Base-by-base conservation (phyloP, 2,888 invertebrate genomes). In the Anorthoa munda region DNA sequence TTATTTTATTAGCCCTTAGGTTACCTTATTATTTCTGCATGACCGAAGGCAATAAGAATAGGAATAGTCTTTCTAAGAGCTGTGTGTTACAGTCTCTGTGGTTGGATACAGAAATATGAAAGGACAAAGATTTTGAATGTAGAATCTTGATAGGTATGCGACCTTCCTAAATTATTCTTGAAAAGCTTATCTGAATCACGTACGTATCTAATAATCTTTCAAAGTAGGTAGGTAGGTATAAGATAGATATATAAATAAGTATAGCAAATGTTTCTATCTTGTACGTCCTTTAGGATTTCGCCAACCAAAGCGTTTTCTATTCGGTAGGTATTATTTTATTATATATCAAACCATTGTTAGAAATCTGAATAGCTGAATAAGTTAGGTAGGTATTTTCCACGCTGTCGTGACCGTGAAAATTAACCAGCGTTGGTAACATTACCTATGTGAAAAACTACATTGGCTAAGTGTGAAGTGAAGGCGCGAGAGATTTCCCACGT, bases 1-100 rank as follows among this genome's bases (percentile, higher is more conserved):
- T 55, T 60, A 55, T 58, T 78, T 70, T 59, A 77, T 63, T 21
- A 53, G n/a, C 68, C 31, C 58, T 55, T 65, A n/a, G 48, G n/a
- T 21, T 60, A 39, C 21, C 21, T 31, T 46, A 31, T 17, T 59
- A 56, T 39, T 31, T 1, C 9, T 61, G n/a, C 17, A 17, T 18
- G 17, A 9, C n/a, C 12, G 31, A 31, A 7, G 12, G 2, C 12
- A 11, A 46, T 26, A 1, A 17, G 12, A 53, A 51, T 51, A 18
- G 21, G 51, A 51, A 56, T n/a, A 3, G 2, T 31, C 12, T 51
- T 65, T 21, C 1, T 39, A 39, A 39, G 17, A 21, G 18, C 21
- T 53, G 26, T 45, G 18, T 9, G 26, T 3, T n/a, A 26, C 18
- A 11, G 26, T 3, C n/a, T 26, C 45, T 45, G 39, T 65, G 18